Conservation (phyloP, 2,797 vertebrate genomes). For the Eleutherodactylus coqui region DNA sequence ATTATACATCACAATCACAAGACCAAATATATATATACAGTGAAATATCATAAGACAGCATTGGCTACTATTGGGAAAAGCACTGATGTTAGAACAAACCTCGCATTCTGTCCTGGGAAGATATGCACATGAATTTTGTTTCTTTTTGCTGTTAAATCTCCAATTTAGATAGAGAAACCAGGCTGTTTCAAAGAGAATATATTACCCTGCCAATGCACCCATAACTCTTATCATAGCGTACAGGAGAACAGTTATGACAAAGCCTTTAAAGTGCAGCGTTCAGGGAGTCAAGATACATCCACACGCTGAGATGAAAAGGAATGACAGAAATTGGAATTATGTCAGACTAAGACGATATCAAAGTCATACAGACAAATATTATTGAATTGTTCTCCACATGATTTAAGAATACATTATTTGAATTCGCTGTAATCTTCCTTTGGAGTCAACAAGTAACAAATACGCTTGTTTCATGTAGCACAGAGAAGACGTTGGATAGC, state of each 20-base stretch:
- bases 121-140: constrained; percentile 52
- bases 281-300: constrained; percentile 59
- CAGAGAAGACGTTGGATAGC: not conserved
- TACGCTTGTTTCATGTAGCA: not conserved
- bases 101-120: constrained; percentile 2
- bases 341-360: constrained; percentile 61
- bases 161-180: constrained; percentile 49
- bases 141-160: constrained; percentile 16
- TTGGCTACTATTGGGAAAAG: not conserved
- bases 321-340: constrained; percentile 64
- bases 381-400: constrained; percentile 56
- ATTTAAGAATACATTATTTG: constrained; percentile 55
- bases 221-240: constrained; percentile 56
- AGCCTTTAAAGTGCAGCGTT: constrained; percentile 59
- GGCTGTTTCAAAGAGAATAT: constrained; percentile 58
- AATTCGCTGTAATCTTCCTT: constrained; percentile 24
- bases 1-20: not conserved
- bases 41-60: not conserved
- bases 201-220: constrained; percentile 58
- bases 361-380: constrained; percentile 56
- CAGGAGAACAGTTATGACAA: constrained; percentile 61
- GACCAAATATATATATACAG: not conserved
- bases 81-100: constrained; percentile 14
- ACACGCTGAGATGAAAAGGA: constrained; percentile 59
- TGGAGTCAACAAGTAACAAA: constrained; percentile 47